Evolutionary conservation across 2,113 vertebrate genomes (phyloP).

Genomic region (Heloderma charlesbogerti): DNA sequence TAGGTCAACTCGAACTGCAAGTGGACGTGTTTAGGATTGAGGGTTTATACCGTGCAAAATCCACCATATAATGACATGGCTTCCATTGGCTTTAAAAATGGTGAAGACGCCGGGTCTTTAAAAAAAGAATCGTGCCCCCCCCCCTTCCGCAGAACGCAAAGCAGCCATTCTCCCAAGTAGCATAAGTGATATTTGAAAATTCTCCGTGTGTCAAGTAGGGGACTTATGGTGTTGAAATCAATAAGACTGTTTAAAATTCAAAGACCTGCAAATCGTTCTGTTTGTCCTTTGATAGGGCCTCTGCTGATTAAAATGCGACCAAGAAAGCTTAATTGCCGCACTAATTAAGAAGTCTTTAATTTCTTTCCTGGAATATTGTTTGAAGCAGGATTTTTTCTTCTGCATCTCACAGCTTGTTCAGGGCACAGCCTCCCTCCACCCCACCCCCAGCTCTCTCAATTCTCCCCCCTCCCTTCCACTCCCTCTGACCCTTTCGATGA

Average conservation of each 20-base stretch:
- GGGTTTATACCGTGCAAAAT: too few relatives aligned
- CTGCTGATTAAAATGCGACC: constrained; percentile 88
- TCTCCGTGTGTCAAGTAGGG: constrained; percentile 79
- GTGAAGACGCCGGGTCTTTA: constrained; percentile 47
- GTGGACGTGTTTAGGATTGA: background rate
- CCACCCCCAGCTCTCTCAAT: constrained; percentile 38
- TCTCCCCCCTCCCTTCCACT: background rate
- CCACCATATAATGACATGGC: constrained; percentile 35
- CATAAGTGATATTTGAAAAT: constrained; percentile 83
- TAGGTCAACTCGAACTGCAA: background rate
- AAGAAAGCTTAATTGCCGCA: constrained; percentile 89
- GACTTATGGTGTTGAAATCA: constrained; percentile 83
- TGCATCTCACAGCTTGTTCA: constrained; percentile 71
- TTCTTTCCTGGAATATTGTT: constrained; percentile 86
- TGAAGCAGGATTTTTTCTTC: constrained; percentile 76
- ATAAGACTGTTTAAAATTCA: constrained; percentile 89
- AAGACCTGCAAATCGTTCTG: constrained; percentile 89
- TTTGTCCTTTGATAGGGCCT: constrained; percentile 90
- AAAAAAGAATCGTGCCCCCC: constrained; percentile 40
- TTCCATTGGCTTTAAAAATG: constrained; percentile 37
- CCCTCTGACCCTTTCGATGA: constrained; percentile 45
- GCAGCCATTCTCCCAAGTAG: constrained; percentile 78
- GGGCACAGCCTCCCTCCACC: constrained; percentile 71
- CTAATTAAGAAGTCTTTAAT: constrained; percentile 91
- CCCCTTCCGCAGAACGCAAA: constrained; percentile 65